Conservation (phyloP, 2,113 vertebrate species). For the Tamias sibiricus region DNA sequence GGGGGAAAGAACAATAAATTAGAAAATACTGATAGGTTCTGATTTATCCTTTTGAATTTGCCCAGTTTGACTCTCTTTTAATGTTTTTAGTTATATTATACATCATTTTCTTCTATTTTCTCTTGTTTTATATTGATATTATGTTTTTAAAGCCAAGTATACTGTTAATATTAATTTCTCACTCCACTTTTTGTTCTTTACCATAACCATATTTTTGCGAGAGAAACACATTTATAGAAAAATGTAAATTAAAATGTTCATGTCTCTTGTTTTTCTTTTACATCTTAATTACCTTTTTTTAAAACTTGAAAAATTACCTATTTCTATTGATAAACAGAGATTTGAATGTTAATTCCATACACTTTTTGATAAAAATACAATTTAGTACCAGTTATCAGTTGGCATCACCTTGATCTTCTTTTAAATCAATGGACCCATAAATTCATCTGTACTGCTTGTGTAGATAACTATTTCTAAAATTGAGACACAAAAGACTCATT, state of each 20-base stretch:
- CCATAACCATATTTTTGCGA: not conserved
- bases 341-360: not conserved
- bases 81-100: not conserved
- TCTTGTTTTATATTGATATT: not conserved
- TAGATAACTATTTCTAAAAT: not conserved
- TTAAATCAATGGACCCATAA: not conserved
- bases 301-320: not conserved
- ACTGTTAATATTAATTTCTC: not conserved
- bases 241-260: not conserved
- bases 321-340: not conserved
- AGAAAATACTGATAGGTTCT: not conserved
- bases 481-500: not conserved
- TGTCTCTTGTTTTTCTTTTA: not conserved
- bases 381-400: not conserved
- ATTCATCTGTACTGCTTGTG: not conserved
- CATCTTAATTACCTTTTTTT: not conserved
- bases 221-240: not conserved
- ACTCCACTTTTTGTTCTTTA: not conserved
- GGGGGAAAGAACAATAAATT: not conserved
- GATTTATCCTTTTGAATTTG: not conserved
- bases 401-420: not conserved
- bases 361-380: not conserved
- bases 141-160: not conserved
- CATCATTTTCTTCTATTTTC: not conserved
- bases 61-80: not conserved